Conservation (phyloP, 2,888 invertebrate species). For the Pyralis farinalis region DNA sequence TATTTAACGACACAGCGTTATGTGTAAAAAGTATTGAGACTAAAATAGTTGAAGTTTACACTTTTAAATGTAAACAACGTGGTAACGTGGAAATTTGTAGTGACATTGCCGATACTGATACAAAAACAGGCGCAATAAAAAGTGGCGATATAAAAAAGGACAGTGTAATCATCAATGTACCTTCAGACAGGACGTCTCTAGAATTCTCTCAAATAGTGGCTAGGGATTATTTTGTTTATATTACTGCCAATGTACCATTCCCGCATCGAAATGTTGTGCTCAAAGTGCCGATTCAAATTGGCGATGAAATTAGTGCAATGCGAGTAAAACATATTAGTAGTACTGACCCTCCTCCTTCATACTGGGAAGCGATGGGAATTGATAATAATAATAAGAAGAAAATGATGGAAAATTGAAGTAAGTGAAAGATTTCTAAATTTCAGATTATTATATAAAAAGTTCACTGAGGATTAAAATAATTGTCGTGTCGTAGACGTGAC, state of each 20-base stretch:
- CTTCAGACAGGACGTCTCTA: conserved; percentile 24
- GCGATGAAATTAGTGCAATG: conserved; percentile 19
- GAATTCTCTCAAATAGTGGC: conserved; percentile 31
- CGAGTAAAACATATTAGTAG: not conserved
- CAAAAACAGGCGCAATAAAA: conserved; percentile 23
- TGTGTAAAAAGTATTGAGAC: conserved; percentile 25
- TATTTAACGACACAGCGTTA: conserved; percentile 34
- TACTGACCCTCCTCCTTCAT: conserved; percentile 27
- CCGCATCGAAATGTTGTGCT: conserved; percentile 30
- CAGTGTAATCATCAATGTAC: conserved; percentile 20
- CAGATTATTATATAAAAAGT: too few relatives aligned
- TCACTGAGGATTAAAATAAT: too few relatives aligned
- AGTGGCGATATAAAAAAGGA: conserved; percentile 21
- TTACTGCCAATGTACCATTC: conserved; percentile 29
- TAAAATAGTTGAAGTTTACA: conserved; percentile 28
- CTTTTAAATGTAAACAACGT: conserved; percentile 21
- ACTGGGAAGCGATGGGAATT: conserved; percentile 33
- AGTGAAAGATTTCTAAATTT: not conserved
- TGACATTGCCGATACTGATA: conserved; percentile 24
- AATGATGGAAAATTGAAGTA: conserved; percentile 15
- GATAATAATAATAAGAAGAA: too few relatives aligned
- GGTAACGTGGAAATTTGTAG: conserved; percentile 14
- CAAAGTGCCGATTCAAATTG: conserved; percentile 34
- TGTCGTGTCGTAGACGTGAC: too few relatives aligned
- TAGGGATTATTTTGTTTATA: conserved; percentile 28